Evolutionary conservation across 2,797 vertebrate genomes (phyloP).

Genomic region (Acanthurus lineatus): DNA sequence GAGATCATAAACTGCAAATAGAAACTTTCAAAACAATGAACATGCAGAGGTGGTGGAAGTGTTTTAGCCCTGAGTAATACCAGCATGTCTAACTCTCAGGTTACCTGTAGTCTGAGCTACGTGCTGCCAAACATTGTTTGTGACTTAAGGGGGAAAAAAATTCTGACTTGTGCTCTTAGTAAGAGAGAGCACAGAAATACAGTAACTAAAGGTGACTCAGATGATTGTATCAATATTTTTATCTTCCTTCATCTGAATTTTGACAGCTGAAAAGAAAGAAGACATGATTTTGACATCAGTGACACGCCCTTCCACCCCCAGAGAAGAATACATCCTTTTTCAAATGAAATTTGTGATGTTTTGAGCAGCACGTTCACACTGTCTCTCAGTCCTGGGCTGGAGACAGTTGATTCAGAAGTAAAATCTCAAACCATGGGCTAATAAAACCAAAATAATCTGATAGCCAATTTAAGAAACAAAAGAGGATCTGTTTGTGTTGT

Average conservation of each 20-base stretch:
- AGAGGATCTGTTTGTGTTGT: constrained; percentile 10
- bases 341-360: constrained; percentile 7
- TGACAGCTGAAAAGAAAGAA: constrained; percentile 3
- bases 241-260: constrained; percentile 14
- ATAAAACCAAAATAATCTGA: constrained; percentile 23
- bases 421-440: constrained; percentile 8
- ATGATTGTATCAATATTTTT: neutral
- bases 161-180: no score
- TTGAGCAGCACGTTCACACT: neutral
- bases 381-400: neutral
- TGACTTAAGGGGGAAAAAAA: no score
- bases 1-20: neutral
- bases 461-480: neutral
- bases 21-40: neutral
- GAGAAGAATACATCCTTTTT: constrained; percentile 16
- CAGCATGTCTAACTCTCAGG: neutral
- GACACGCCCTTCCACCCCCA: neutral
- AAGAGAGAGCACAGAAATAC: neutral
- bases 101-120: neutral
- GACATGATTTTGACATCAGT: constrained; percentile 1
- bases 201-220: neutral
- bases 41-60: neutral
- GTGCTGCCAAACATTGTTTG: no score
- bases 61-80: neutral
- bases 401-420: neutral